Conservation (phyloP, 2,888 invertebrate species). For the Drosophila peninsularis region DNA sequence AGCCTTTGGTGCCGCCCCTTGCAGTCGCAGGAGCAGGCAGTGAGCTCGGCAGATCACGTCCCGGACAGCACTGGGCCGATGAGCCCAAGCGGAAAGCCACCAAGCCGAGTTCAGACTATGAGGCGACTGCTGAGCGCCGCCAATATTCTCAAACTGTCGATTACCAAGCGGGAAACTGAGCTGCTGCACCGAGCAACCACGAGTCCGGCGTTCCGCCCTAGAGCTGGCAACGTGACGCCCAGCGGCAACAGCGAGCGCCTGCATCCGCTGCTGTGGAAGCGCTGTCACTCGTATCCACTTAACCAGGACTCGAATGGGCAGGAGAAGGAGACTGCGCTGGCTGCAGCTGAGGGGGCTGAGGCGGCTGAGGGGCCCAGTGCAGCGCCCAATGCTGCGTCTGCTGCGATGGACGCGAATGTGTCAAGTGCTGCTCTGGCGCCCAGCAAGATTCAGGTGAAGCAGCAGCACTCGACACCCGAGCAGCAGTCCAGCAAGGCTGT, state of each 20-base stretch:
- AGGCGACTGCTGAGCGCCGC: slow-evolving; percentile 8
- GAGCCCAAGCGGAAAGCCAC: not conserved
- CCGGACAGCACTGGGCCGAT: not conserved
- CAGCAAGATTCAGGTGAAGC: slow-evolving; percentile 24
- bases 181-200: slow-evolving; percentile 35
- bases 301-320: not conserved
- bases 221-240: too few species aligned
- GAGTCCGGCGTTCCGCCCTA: slow-evolving; percentile 25
- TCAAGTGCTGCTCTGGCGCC: not conserved
- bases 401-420: not conserved
- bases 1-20: not conserved
- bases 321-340: not conserved
- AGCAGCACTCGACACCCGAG: slow-evolving; percentile 3
- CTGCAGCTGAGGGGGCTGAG: not conserved
- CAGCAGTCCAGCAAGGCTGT: not conserved
- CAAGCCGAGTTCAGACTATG: not conserved
- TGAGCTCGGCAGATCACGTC: too few species aligned
- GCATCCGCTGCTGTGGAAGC: slow-evolving; percentile 34
- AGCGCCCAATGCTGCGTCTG: not conserved
- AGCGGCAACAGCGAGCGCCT: slow-evolving; percentile 5
- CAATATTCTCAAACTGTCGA: slow-evolving; percentile 1
- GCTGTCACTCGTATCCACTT: slow-evolving; percentile 27
- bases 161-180: slow-evolving; percentile 2
- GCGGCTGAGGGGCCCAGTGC: too few species aligned
- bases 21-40: not conserved